Base-by-base conservation (phyloP, 92 coral and sea anemone genomes). In the Porites lobata region DNA sequence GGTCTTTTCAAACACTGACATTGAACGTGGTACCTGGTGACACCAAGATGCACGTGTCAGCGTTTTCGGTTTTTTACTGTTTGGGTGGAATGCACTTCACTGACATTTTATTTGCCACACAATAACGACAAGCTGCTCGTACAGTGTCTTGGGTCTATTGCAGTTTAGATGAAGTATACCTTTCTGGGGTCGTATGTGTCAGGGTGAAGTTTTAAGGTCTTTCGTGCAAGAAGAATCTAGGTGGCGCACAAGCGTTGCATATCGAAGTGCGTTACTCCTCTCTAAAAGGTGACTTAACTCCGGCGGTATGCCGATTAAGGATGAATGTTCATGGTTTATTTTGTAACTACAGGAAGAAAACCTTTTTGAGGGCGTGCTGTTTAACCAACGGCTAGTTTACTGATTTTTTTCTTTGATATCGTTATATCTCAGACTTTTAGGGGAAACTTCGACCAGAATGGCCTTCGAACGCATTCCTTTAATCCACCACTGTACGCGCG, bases 81-180 rank as follows among this genome's bases (percentile, higher is more conserved):
- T 38, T 38, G 47, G 47, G 0, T 38, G 0, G 47, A 4, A 38
- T 38, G 47, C 7, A 38, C 47, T 38, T 38, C 47, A 38, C 47
- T 38, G 7, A 4, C 7, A 38, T 38, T 29, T 4, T 4, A 38
- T 38, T 0, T 38, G 47, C 47, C 47, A 38, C 47, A 38, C 47
- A 4, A 4, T 4, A 4, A 38, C 47, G 7, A 38, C 47, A 38
- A 38, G 47, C 47, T 38, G 47, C 7, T 38, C 47, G 93, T 92
- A 93, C 77, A 8, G 18, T 69, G 6, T 95, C 78, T 92, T 90
- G 86, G 85, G 81, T 95, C 47, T 83, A 86, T 47, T 92, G 93
- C 88, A 91, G 99, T 79, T 81, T 89, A 54, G 93, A 96, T 81
- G 92, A 85, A 67, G 89, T 92, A 32, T 87, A 95, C 75, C 94